These are phyloP conservation scores for Argyra leucocephala DNA, from an alignment of 2,888 invertebrate species.

Conservation along the genomic window DNA sequence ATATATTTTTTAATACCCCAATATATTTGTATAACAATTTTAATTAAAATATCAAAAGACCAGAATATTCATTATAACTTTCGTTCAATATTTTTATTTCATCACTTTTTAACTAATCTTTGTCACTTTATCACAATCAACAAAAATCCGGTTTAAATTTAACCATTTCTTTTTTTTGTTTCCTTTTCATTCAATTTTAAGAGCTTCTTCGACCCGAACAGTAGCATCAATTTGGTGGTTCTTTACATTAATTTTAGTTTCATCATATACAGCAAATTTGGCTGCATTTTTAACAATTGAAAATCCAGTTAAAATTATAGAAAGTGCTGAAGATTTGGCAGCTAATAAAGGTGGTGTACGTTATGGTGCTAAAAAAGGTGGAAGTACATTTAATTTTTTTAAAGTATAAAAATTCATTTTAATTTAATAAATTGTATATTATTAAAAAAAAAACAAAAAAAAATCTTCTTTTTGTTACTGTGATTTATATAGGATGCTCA, in stretches of 20 bases:
- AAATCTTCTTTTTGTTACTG: not conserved
- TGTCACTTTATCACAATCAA: too few relatives aligned
- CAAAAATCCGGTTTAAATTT: too few relatives aligned
- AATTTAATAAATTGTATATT: not conserved
- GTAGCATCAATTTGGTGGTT: slow-evolving; percentile 84
- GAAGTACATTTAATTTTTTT: slow-evolving; percentile 83
- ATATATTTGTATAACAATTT: too few relatives aligned
- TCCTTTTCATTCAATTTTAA: slow-evolving; percentile 36
- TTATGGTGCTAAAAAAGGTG: slow-evolving; percentile 74
- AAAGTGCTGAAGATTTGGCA: slow-evolving; percentile 73
- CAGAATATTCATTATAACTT: too few relatives aligned
- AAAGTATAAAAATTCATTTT: slow-evolving; percentile 49
- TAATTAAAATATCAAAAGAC: too few relatives aligned
- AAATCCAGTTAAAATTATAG: slow-evolving; percentile 57
- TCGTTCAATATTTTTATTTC: too few relatives aligned
- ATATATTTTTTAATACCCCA: too few relatives aligned
- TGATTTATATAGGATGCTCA: slow-evolving; percentile 52
- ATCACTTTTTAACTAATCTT: too few relatives aligned
- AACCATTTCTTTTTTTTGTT: too few relatives aligned
- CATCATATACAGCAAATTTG: slow-evolving; percentile 82
- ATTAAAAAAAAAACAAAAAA: too few relatives aligned
- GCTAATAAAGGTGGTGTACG: slow-evolving; percentile 63
- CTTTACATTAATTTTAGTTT: slow-evolving; percentile 66
- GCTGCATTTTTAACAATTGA: slow-evolving; percentile 84
- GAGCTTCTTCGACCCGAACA: slow-evolving; percentile 77